phyloP scores from a whole-genome alignment of 2,797 vertebrate genomes.

The Eulemur coronatus region DNA sequence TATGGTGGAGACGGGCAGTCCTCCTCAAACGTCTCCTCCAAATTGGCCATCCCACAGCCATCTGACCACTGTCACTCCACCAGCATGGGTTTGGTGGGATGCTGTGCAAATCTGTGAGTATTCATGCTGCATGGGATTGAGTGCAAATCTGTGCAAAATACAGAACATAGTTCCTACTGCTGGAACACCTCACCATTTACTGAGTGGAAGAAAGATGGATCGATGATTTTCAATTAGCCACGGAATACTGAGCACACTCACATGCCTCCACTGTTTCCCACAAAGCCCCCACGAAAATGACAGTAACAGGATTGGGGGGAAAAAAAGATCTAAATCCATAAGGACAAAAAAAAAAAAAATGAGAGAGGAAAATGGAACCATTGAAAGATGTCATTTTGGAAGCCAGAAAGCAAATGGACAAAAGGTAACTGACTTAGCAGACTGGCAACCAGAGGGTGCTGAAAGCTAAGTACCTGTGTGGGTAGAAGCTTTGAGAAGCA shows the following conservation, averaged over 20 bases:
- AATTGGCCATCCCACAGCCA: background rate
- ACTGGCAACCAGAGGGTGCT: background rate
- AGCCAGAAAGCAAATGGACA: constrained; percentile 25
- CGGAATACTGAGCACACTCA: background rate
- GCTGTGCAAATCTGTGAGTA: background rate
- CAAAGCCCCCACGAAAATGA: constrained; percentile 10
- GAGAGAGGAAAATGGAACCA: background rate
- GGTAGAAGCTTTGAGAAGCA: background rate
- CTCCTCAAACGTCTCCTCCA: background rate
- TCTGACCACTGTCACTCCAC: background rate
- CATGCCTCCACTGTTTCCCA: background rate
- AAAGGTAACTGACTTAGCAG: constrained; percentile 11
- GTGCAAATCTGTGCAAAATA: background rate
- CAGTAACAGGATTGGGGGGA: background rate
- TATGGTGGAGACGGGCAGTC: background rate
- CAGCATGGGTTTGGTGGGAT: background rate
- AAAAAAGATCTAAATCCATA: background rate
- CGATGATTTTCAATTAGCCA: background rate
- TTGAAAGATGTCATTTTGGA: constrained; percentile 26
- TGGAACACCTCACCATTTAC: constrained; percentile 13
- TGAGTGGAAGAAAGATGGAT: background rate
- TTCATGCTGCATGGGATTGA: background rate
- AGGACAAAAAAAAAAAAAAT: background rate
- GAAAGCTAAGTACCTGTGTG: background rate
- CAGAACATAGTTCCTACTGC: background rate